Percentiles rank a stretch among this genome's conserved stretches.
Conservation (phyloP, 2,797 vertebrate species). For the Uromys caudimaculatus region DNA sequence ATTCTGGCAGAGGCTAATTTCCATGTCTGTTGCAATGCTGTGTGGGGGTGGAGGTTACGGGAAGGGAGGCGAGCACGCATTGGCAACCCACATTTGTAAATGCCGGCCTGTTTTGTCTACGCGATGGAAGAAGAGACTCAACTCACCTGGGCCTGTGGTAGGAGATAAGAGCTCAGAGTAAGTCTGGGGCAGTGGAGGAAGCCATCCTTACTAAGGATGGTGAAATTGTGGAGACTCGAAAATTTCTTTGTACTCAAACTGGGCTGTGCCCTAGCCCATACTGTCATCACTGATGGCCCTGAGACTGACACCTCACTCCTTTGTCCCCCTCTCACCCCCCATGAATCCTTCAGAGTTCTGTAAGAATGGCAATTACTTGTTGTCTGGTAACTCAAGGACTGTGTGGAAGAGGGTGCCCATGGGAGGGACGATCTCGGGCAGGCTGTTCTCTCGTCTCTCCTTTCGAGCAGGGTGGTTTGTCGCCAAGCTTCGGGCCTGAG, state of each 20-base stretch:
- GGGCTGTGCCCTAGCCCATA: not conserved
- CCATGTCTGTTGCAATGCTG: not conserved
- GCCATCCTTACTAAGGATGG: not conserved
- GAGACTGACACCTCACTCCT: not conserved
- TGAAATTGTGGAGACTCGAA: not conserved
- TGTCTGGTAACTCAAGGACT: conserved; percentile 95
- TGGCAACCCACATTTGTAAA: conserved; percentile 38
- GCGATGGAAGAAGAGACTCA: not conserved
- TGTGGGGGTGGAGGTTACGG: rapidly evolving
- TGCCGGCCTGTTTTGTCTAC: not conserved
- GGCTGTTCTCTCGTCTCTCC: conserved; percentile 95
- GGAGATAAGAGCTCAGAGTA: not conserved
- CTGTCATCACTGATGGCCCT: not conserved
- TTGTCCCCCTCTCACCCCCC: not conserved
- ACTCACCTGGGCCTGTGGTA: not conserved
- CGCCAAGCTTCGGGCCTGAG: conserved; percentile 94
- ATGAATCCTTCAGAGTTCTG: not conserved
- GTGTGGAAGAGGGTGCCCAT: conserved; percentile 94
- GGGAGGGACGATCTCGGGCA: conserved; percentile 94
- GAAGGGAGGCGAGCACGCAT: not conserved
- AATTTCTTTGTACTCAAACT: not conserved
- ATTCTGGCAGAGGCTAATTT: not conserved
- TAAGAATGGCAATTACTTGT: conserved; percentile 90
- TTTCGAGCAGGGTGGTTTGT: conserved; percentile 93
- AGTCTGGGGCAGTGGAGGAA: not conserved